phyloP scores from a whole-genome alignment of 2,888 invertebrate species.

The Diloba caeruleocephala region DNA sequence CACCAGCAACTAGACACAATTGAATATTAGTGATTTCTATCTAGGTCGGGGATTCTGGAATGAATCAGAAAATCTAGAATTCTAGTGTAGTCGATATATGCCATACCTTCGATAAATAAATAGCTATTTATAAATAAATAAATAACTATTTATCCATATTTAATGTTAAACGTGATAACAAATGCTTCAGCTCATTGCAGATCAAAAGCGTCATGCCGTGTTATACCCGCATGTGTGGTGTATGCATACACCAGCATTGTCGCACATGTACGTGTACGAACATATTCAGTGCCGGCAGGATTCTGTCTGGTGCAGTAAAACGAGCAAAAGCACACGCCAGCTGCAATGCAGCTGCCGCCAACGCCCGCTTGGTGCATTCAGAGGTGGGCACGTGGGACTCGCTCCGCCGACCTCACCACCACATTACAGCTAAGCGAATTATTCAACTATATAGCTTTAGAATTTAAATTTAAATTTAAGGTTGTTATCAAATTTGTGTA shows the following conservation, averaged over 20 bases:
- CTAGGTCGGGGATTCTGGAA: no score
- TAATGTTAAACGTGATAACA: slow-evolving; percentile 18
- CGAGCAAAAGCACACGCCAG: slow-evolving; percentile 82
- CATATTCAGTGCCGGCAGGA: slow-evolving; percentile 33
- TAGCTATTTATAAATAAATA: no score
- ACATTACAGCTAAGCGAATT: slow-evolving; percentile 64
- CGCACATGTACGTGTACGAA: slow-evolving; percentile 17
- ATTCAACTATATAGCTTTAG: slow-evolving; percentile 59
- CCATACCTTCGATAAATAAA: no score
- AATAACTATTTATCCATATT: slow-evolving; percentile 12
- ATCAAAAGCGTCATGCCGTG: slow-evolving; percentile 38
- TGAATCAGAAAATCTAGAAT: no score
- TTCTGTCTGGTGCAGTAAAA: slow-evolving; percentile 72
- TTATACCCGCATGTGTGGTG: neutral
- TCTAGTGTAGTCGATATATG: no score
- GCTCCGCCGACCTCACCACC: slow-evolving; percentile 53
- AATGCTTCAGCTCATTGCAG: slow-evolving; percentile 30
- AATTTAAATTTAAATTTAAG: slow-evolving; percentile 10
- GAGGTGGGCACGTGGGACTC: slow-evolving; percentile 31
- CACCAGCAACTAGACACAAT: no score
- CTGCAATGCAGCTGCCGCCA: slow-evolving; percentile 83
- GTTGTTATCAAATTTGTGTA: no score
- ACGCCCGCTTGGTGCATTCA: slow-evolving; percentile 54
- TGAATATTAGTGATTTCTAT: no score
- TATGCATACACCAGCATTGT: slow-evolving; percentile 4